A percentile compares a stretch with the other conserved stretches of the same genome.
These are phyloP conservation scores for Thecocarcelia acutangulata DNA, from an alignment of 2,888 invertebrate species.

Conservation along the genomic window DNA sequence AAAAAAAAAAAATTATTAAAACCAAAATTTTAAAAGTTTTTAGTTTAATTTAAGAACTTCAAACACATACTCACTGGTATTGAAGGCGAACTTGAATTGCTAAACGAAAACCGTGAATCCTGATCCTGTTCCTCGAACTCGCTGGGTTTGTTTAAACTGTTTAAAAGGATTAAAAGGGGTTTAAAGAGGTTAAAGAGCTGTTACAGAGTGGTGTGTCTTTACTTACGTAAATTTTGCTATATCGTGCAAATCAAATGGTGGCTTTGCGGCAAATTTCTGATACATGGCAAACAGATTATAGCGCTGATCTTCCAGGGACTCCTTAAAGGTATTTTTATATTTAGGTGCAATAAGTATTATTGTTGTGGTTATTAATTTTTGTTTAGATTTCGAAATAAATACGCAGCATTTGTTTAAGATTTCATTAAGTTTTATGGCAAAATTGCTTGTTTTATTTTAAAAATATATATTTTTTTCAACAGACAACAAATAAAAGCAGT, in stretches of 20 bases:
- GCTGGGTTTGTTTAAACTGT: conserved; percentile 75
- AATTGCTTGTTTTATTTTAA: conserved; percentile 43
- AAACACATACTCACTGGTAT: conserved; percentile 82
- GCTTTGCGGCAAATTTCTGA: conserved; percentile 81
- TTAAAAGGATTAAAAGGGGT: not conserved
- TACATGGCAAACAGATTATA: conserved; percentile 81
- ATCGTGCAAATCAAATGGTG: conserved; percentile 80
- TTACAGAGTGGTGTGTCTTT: not conserved
- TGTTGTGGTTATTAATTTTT: conserved; percentile 19
- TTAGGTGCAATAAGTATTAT: conserved; percentile 5
- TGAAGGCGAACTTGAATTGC: conserved; percentile 87
- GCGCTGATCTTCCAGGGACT: conserved; percentile 79
- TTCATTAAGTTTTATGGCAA: conserved; percentile 19
- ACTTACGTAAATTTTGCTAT: conserved; percentile 81
- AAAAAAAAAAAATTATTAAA: too few relatives aligned
- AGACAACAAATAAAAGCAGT: conserved; percentile 39
- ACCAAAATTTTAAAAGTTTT: too few relatives aligned
- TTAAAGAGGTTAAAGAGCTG: too few relatives aligned
- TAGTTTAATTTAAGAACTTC: too few relatives aligned
- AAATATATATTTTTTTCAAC: not conserved
- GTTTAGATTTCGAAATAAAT: conserved; percentile 64
- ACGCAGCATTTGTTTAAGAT: conserved; percentile 60
- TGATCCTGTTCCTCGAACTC: conserved; percentile 80
- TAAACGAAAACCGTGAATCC: conserved; percentile 88
- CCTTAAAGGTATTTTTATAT: conserved; percentile 73